Conservation (phyloP, 2,113 vertebrate genomes). For the Zapus hudsonius region DNA sequence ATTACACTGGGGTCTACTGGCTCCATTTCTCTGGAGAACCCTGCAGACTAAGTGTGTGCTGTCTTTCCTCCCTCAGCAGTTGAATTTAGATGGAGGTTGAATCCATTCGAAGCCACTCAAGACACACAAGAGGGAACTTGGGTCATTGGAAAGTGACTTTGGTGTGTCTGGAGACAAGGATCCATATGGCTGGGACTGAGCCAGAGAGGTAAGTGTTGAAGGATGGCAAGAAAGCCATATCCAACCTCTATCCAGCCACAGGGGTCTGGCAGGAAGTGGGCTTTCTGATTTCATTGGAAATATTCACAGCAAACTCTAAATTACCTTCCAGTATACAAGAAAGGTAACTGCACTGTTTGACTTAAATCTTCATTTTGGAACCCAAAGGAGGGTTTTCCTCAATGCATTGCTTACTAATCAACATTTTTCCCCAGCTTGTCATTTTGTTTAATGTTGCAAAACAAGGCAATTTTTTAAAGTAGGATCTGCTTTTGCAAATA, state of each 20-base stretch:
- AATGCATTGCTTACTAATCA: slow-evolving; percentile 83
- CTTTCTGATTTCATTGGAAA: slow-evolving; percentile 21
- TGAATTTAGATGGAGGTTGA: neutral
- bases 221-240: fast-evolving
- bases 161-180: fast-evolving
- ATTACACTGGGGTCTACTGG: neutral
- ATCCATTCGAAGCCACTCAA: neutral
- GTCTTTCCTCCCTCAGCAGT: neutral
- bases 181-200: fast-evolving
- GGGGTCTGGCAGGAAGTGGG: fast-evolving
- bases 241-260: fast-evolving
- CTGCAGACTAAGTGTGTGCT: neutral
- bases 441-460: slow-evolving; percentile 88
- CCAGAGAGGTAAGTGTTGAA: fast-evolving
- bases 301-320: slow-evolving; percentile 45
- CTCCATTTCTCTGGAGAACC: neutral
- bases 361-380: slow-evolving; percentile 78
- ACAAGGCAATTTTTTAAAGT: slow-evolving; percentile 84
- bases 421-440: slow-evolving; percentile 81
- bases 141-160: too few relatives aligned
- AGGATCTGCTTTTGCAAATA: slow-evolving; percentile 86
- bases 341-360: slow-evolving; percentile 66
- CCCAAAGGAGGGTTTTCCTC: slow-evolving; percentile 72
- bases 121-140: neutral
- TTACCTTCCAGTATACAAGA: slow-evolving; percentile 30